These are phyloP conservation scores for Anas bernieri DNA, from an alignment of 2,797 vertebrate genomes.

Conservation along the genomic window DNA sequence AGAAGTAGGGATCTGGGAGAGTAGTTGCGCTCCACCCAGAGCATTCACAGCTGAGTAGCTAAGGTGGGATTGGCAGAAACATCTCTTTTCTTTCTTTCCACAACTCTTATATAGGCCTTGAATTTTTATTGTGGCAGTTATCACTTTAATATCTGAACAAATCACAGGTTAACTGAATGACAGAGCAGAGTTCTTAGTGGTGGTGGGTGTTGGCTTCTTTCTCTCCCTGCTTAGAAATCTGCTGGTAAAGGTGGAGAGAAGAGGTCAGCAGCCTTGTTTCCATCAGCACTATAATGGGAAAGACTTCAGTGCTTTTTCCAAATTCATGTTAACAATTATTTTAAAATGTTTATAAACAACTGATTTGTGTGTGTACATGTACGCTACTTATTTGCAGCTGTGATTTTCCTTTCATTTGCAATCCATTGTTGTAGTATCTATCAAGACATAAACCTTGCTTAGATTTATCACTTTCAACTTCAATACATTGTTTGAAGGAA, in stretches of 20 bases:
- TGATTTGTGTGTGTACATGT: neutral
- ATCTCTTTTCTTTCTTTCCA: neutral
- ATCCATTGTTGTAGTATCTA: neutral
- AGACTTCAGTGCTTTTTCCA: neutral
- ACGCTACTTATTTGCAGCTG: neutral
- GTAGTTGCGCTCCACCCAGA: neutral
- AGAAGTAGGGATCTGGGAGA: neutral
- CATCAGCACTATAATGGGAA: neutral
- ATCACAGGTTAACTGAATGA: neutral
- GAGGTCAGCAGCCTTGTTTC: neutral
- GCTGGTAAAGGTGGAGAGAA: neutral
- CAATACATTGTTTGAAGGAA: neutral
- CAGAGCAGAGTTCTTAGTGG: neutral
- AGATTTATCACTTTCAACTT: neutral
- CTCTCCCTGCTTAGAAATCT: neutral
- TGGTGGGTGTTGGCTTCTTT: neutral
- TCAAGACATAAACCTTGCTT: neutral
- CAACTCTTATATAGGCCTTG: neutral
- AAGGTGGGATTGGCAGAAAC: neutral
- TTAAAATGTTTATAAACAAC: neutral
- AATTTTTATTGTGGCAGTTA: slow-evolving; percentile 24
- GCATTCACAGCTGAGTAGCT: neutral
- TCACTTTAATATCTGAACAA: neutral
- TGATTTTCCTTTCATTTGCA: neutral
- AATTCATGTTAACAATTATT: neutral